Base-by-base conservation (phyloP, 2,888 invertebrate species). In the Aproaerema taeniolella region DNA sequence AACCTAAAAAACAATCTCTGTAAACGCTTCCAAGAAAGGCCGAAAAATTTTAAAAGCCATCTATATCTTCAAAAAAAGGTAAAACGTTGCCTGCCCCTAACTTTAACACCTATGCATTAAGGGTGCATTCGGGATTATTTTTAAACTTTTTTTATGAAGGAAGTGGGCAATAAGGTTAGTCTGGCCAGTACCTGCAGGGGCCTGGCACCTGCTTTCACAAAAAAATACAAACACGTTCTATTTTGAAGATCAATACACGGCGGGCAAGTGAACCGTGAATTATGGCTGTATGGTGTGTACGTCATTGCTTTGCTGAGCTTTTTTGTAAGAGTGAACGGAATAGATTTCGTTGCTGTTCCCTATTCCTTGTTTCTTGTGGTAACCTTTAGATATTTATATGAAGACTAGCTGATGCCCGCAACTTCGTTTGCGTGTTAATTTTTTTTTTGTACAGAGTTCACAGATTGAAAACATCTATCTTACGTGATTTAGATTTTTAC, bases 181-280 rank as follows among this genome's bases (percentile, higher is more conserved):
- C 61, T 49, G 55, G 47, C 53, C 56, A 61, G 74, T 78, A 76
- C 76, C 74, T 75, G 74, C 61, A 49, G 55, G 55, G 53, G 55
- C 49, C 46, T 45, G 32, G 65, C 82, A 81, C 81, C 82, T 81
- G 77, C 73, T 75, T 63, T 69, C 54, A 78, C 63, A 81, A 79
- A 82, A 78, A 74, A 76, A 66, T 68, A 68, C 64, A 81, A 75
- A 75, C 74, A 68, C 49, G 55, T 55, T 60, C 69, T 76, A 75
- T 75, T 76, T 76, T 50, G 55, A 67, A 70, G 57, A 55, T 53
- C 61, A 65, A 60, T 63, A 58, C 62, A 20, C 8, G 30, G 47
- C 54, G 45, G 62, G 53, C 53, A 59, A 61, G 58, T 66, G 64
- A 68, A 67, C 67, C 58, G 56, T 69, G 50, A 68, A 68, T 67